These are phyloP conservation scores for Urocitellus parryii DNA, from an alignment of 2,113 vertebrate genomes.

Conservation along the genomic window DNA sequence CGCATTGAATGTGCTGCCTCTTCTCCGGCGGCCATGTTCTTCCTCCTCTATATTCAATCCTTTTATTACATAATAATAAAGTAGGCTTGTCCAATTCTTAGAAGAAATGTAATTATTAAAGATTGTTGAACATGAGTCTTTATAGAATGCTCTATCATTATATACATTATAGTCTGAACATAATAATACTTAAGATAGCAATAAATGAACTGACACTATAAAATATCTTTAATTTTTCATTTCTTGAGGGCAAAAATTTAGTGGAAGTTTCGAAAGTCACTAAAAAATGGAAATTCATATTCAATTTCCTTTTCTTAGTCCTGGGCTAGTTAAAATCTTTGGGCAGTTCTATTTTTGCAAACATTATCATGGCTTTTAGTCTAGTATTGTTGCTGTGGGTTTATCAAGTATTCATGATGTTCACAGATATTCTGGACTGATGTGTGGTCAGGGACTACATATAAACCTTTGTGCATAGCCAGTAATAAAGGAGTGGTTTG, in stretches of 20 bases:
- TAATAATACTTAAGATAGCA: not conserved
- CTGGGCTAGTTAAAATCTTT: constrained; percentile 58
- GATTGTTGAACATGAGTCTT: not conserved
- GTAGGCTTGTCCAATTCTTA: not conserved
- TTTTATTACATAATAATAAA: not conserved
- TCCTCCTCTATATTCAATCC: not conserved
- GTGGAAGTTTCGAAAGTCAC: not conserved
- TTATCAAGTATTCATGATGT: constrained; percentile 68
- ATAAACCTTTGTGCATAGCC: constrained; percentile 54
- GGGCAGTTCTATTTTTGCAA: constrained; percentile 53
- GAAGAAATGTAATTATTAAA: not conserved
- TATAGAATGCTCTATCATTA: not conserved
- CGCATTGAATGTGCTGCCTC: too few species aligned
- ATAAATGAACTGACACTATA: not conserved
- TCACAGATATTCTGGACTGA: constrained; percentile 10
- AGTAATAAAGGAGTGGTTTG: constrained; percentile 21
- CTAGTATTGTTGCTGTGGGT: constrained; percentile 21
- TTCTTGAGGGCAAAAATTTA: not conserved
- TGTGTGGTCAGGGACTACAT: constrained; percentile 6
- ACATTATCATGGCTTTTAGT: constrained; percentile 65
- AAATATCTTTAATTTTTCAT: not conserved
- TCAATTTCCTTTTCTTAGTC: not conserved
- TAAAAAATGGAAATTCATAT: not conserved
- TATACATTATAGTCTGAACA: not conserved
- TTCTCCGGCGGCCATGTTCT: too few species aligned